Conservation (phyloP, 2,888 invertebrate genomes). For the Acleris holmiana region DNA sequence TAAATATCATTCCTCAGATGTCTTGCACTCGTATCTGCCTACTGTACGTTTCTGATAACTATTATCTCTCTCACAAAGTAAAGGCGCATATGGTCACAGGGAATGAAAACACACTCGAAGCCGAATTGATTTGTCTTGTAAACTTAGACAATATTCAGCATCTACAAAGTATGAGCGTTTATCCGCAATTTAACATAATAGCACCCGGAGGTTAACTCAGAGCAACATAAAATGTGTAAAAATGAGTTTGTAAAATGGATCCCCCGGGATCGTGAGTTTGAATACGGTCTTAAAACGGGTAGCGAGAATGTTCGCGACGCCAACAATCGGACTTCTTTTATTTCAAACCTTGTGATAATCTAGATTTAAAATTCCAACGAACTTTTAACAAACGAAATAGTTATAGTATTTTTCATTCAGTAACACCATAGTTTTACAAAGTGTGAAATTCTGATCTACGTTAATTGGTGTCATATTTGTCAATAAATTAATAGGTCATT, state of each 20-base stretch:
- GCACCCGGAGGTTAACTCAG: constrained; percentile 18
- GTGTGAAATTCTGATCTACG: too few species aligned
- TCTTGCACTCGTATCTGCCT: constrained; percentile 1
- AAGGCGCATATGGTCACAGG: constrained; percentile 18
- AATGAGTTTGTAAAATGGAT: constrained; percentile 22
- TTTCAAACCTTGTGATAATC: not conserved
- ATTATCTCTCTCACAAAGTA: constrained; percentile 15
- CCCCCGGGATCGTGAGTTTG: constrained; percentile 16
- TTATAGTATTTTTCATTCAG: too few species aligned
- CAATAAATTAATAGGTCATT: too few species aligned
- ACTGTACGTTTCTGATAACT: constrained; percentile 22
- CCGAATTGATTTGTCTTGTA: constrained; percentile 26
- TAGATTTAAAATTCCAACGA: not conserved
- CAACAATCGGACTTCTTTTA: not conserved
- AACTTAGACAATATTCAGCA: constrained; percentile 17
- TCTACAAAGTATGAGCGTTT: constrained; percentile 8
- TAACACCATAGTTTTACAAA: too few species aligned
- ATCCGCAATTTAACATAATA: constrained; percentile 16
- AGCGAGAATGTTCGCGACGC: constrained; percentile 5
- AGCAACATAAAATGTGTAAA: constrained; percentile 21
- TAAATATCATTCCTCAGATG: not conserved
- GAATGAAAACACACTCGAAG: constrained; percentile 27
- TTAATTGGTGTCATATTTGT: too few species aligned
- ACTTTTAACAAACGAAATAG: not conserved
- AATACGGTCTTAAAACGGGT: constrained; percentile 26